Percentiles rank a stretch among this genome's conserved stretches.
Conservation (phyloP, 1,140 invertebrate genomes). For the Hycleus phaleratus region DNA sequence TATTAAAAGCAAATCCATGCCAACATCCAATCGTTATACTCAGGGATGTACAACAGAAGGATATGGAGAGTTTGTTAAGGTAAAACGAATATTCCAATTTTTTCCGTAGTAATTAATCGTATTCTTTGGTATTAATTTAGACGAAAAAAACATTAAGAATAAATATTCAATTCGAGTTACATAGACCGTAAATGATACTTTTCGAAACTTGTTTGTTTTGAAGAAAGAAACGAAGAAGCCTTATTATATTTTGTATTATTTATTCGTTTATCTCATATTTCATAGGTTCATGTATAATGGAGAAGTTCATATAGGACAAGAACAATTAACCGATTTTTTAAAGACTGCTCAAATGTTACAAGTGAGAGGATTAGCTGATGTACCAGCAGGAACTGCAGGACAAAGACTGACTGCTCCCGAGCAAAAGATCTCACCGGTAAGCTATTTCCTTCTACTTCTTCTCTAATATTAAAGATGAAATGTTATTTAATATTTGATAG, state of each 20-base stretch:
- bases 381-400: conserved; percentile 47
- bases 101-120: no score
- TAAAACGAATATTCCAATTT: conserved; percentile 22
- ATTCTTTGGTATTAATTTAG: no score
- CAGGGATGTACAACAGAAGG: conserved; percentile 77
- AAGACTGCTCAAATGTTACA: conserved; percentile 86
- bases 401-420: conserved; percentile 49
- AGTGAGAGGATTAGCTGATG: conserved; percentile 81
- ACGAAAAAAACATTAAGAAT: neutral
- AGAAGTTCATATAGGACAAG: conserved; percentile 86
- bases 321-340: conserved; percentile 79
- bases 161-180: neutral
- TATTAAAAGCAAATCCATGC: conserved; percentile 88
- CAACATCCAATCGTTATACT: conserved; percentile 90
- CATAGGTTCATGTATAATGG: conserved; percentile 88
- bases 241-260: neutral
- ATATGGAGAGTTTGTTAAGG: conserved; percentile 84
- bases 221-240: conserved; percentile 5
- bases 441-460: conserved; percentile 9
- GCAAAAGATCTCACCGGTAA: conserved; percentile 45
- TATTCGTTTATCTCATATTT: conserved; percentile 1
- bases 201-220: conserved; percentile 6
- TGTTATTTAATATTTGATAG: conserved; percentile 13
- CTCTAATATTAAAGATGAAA: neutral
- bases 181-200: neutral